Evolutionary conservation across 2,113 vertebrate species (phyloP).

Genomic region (Corapipo altera): DNA sequence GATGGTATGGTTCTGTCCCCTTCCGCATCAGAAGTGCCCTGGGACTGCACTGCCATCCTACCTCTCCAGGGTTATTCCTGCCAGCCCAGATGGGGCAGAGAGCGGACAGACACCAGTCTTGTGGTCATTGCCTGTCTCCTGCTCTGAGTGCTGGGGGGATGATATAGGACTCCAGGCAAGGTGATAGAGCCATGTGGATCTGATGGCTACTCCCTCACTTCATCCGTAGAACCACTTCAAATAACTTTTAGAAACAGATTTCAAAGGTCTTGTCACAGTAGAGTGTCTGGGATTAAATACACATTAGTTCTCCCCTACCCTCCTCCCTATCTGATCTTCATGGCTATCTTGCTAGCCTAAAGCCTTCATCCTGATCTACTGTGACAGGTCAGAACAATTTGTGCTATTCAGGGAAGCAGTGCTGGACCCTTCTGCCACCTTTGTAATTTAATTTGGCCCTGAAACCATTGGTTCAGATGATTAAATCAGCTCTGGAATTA

Average conservation of each 20-base stretch:
- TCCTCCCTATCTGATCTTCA: neutral
- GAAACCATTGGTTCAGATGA: constrained; percentile 39
- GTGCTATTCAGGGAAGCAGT: neutral
- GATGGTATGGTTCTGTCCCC: neutral
- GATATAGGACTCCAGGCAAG: neutral
- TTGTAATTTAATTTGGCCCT: constrained; percentile 31
- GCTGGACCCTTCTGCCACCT: neutral
- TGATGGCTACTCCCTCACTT: neutral
- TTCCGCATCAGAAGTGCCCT: neutral
- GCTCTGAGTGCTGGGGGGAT: rapidly evolving
- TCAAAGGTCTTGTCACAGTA: neutral
- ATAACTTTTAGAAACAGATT: neutral
- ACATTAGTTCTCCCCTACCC: neutral
- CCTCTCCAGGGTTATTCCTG: neutral
- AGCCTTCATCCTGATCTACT: constrained; percentile 26
- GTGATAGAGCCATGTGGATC: neutral
- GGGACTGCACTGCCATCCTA: neutral
- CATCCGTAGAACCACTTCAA: neutral
- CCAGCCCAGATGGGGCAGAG: neutral
- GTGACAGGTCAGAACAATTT: constrained; percentile 31
- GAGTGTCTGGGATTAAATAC: neutral
- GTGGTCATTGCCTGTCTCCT: neutral
- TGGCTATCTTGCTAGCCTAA: neutral
- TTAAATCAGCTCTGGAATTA: constrained; percentile 17
- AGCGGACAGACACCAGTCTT: neutral